phyloP scores from a whole-genome alignment of 1,140 invertebrate genomes.

The Augochlora pura region DNA sequence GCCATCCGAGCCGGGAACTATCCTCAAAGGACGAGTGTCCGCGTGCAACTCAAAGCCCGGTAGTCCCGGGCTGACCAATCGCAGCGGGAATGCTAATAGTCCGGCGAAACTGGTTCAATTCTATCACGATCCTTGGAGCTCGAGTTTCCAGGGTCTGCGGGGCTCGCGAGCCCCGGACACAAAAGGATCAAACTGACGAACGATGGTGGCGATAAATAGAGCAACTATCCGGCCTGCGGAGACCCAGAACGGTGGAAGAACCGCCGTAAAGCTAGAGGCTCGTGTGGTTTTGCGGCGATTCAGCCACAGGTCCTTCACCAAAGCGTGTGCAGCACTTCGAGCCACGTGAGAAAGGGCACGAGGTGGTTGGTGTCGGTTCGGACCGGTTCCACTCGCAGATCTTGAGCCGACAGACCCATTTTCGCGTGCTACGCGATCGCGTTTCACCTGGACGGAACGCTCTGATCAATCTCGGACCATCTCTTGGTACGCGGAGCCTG shows the following conservation, averaged over 20 bases:
- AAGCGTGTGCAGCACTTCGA: constrained; percentile 26
- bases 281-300: constrained; percentile 47
- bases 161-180: neutral
- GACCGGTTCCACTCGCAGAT: constrained; percentile 51
- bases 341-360: constrained; percentile 55
- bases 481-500: neutral
- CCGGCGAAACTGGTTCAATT: too few relatives aligned
- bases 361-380: constrained; percentile 31
- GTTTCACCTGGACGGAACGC: neutral
- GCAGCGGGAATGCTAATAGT: constrained; percentile 5
- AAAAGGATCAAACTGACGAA: constrained; percentile 31
- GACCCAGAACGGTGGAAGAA: constrained; percentile 20
- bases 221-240: neutral
- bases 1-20: neutral
- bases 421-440: constrained; percentile 2
- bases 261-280: constrained; percentile 46
- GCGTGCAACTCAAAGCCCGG: constrained; percentile 14
- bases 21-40: neutral
- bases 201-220: constrained; percentile 40
- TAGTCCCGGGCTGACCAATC: constrained; percentile 20
- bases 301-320: constrained; percentile 9
- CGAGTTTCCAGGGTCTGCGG: neutral
- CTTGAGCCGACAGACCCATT: constrained; percentile 11
- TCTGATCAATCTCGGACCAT: neutral
- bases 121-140: neutral